A percentile compares a stretch with the other conserved stretches of the same genome.
phyloP scores from a whole-genome alignment of 2,797 vertebrate species.

The Myotis pilosus region DNA sequence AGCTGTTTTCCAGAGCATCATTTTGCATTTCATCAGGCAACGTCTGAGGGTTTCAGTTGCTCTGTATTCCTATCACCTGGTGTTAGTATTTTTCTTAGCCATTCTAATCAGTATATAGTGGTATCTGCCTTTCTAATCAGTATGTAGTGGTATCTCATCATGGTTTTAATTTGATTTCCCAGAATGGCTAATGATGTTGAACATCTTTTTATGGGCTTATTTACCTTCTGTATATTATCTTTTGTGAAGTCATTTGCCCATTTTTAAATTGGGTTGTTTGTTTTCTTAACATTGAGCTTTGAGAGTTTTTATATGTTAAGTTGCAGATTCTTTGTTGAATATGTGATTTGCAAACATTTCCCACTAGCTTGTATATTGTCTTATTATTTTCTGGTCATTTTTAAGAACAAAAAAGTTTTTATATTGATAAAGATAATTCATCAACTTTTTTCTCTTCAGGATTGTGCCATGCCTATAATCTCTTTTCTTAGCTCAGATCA shows the following conservation, averaged over 20 bases:
- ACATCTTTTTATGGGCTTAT: not conserved
- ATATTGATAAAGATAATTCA: not conserved
- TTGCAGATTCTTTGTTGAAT: not conserved
- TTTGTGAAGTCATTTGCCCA: not conserved
- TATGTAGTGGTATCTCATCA: not conserved
- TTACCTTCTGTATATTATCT: not conserved
- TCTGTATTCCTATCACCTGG: not conserved
- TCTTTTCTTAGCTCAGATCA: not conserved
- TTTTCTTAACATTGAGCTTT: not conserved
- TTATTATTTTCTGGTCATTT: not conserved
- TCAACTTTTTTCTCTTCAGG: not conserved
- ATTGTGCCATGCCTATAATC: not conserved
- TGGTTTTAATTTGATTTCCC: constrained; percentile 24
- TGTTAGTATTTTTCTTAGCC: not conserved
- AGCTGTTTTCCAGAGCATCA: not conserved
- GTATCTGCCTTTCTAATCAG: not conserved
- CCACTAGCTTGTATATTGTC: not conserved
- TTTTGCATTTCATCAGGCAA: not conserved
- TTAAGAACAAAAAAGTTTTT: not conserved
- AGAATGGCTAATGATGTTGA: not conserved
- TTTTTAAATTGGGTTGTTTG: not conserved
- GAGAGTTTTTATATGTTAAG: not conserved
- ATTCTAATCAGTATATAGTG: not conserved
- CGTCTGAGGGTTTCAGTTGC: not conserved
- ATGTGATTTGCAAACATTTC: not conserved